Evolutionary conservation across 2,797 vertebrate species (phyloP), one percentile per base, ranked within the genome.

Genomic region (Siniperca undulata): DNA sequence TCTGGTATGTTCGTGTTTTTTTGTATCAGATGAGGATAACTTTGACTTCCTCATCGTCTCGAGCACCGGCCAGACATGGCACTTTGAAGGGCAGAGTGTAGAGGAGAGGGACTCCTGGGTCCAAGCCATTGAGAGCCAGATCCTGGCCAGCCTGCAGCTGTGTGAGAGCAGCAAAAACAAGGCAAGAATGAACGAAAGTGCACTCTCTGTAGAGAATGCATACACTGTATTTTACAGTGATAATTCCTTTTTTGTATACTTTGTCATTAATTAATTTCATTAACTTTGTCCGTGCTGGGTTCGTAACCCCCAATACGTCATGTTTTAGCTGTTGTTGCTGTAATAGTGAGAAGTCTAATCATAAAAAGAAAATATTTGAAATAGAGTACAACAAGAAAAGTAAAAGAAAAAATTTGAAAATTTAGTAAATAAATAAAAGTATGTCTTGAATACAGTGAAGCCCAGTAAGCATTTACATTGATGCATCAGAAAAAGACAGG

Each of bases 101-200:
- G 98, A 99, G 92, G 98, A 98, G 92, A 95, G 98, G 3, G 97
- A 99, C 48, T 95, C 98, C 27, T 99, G 98, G 98, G 97, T 98
- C 64, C 97, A 97, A 77, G 98, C 97, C 85, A 98, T 99, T 1
- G 97, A 99, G 93, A 98, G 97, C 88, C 97, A 98, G 95, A 99
- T 98, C 92, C 95, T 98, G 87, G 98, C 98, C 87, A 98, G 98
- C 91, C 95, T 99, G 90, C 98, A 99, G 88, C 97, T 97, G 92
- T 99, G 98, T 56, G 97, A 99, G 93, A 99, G 98, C 96, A 98
- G 96, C 95, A 98, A 97, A 85, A 97, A 98, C 95, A 99, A 99
- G 97, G 98, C 96, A 78, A 85, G 91, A 60, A 66, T 24, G 30
- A 70, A 53, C 52, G 74, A 66, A 73, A 79, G 8, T 52, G 50